A percentile compares a stretch with the other conserved stretches of the same genome.
These are phyloP conservation scores for Pocillopora grandis DNA, from an alignment of 92 coral and sea anemone species.

Conservation along the genomic window DNA sequence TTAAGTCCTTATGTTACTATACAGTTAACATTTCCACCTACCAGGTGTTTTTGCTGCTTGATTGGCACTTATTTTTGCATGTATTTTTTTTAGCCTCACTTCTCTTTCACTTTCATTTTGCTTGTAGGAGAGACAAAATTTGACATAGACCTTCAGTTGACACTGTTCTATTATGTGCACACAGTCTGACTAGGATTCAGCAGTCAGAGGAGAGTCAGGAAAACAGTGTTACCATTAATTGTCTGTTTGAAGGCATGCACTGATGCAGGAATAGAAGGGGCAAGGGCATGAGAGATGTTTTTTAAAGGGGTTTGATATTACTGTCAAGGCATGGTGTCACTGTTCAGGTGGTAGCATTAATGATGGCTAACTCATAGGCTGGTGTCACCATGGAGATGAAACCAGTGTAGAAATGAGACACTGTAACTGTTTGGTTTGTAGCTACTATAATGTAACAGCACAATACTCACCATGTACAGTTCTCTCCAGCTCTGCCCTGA, in stretches of 20 bases:
- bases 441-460: background rate
- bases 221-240: no score
- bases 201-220: no score
- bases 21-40: background rate
- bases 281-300: no score
- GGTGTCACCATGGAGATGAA: background rate
- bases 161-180: no score
- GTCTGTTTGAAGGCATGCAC: no score
- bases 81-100: conserved; percentile 78
- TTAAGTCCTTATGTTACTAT: background rate
- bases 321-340: no score
- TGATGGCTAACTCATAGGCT: background rate
- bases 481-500: conserved; percentile 79
- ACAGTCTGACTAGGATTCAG: no score
- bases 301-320: no score
- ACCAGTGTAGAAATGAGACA: background rate
- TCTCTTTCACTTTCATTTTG: conserved; percentile 80
- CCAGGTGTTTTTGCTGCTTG: conserved; percentile 96
- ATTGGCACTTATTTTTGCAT: conserved; percentile 83
- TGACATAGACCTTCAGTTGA: background rate
- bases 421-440: no score
- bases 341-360: no score
- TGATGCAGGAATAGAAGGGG: no score
- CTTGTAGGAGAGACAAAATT: conserved; percentile 32
- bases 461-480: conserved; percentile 69